phyloP scores from a whole-genome alignment of 2,797 vertebrate species.

The Ctenochaetus hawaiiensis region DNA sequence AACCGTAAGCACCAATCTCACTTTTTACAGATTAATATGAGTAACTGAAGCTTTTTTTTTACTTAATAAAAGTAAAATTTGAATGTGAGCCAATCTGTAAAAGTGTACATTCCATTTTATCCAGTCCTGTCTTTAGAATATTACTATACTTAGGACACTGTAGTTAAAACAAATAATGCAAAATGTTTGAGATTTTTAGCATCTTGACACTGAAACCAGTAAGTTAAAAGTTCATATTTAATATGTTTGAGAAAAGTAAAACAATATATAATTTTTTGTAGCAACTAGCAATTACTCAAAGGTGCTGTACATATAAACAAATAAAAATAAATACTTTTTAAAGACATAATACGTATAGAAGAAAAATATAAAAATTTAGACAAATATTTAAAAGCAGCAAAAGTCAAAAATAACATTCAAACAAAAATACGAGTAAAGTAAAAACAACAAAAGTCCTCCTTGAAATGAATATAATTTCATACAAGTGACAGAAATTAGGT shows the following conservation, averaged over 20 bases:
- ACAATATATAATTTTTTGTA: not conserved
- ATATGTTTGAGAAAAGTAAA: too few species aligned
- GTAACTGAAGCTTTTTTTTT: not conserved
- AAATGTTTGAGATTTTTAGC: not conserved
- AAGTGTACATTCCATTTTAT: not conserved
- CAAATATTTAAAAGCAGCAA: too few species aligned
- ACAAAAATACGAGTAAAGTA: too few species aligned
- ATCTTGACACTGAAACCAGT: not conserved
- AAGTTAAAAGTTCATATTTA: not conserved
- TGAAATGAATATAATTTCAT: too few species aligned
- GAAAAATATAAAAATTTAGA: too few species aligned
- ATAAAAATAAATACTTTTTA: too few species aligned
- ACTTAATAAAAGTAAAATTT: not conserved
- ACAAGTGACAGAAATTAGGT: too few species aligned
- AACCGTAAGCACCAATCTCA: conserved; percentile 72
- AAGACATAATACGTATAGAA: too few species aligned
- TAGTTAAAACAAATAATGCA: not conserved
- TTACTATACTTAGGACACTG: not conserved
- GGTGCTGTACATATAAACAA: too few species aligned
- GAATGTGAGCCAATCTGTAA: not conserved
- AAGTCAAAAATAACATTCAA: too few species aligned
- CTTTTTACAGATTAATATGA: not conserved
- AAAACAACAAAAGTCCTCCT: too few species aligned
- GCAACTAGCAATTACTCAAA: not conserved
- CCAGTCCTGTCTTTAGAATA: not conserved